These are phyloP conservation scores for Eurytoma adleriae DNA, from an alignment of 2,888 invertebrate genomes.

Conservation along the genomic window DNA sequence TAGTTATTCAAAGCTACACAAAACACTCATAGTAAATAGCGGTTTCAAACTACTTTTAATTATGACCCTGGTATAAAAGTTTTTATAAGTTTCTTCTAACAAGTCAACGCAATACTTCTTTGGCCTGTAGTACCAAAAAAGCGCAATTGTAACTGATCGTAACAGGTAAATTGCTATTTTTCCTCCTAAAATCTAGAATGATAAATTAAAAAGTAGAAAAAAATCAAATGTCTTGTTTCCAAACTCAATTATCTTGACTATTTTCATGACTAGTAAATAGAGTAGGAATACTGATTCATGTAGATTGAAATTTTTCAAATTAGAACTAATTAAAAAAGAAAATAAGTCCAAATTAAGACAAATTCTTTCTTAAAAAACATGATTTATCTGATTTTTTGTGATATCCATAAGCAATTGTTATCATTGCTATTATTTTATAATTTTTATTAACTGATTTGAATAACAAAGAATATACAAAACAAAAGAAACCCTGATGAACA, in stretches of 20 bases:
- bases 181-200: background rate
- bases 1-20: background rate
- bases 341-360: too few species aligned
- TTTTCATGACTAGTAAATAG: background rate
- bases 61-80: conserved; percentile 30
- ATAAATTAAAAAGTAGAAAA: background rate
- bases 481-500: background rate
- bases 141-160: background rate
- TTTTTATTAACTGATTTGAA: too few species aligned
- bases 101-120: background rate
- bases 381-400: too few species aligned
- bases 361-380: too few species aligned
- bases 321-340: too few species aligned
- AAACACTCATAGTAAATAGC: background rate
- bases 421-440: too few species aligned
- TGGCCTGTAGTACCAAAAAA: background rate
- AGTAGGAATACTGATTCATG: background rate
- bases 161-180: background rate
- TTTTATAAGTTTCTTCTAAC: conserved; percentile 1
- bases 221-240: background rate
- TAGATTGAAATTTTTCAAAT: background rate
- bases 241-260: background rate
- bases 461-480: background rate
- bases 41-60: conserved; percentile 36
- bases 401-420: too few species aligned